Evolutionary conservation across 2,113 vertebrate genomes (phyloP), one percentile per base, ranked within the genome.

Genomic region (Triplophysa siluroides): DNA sequence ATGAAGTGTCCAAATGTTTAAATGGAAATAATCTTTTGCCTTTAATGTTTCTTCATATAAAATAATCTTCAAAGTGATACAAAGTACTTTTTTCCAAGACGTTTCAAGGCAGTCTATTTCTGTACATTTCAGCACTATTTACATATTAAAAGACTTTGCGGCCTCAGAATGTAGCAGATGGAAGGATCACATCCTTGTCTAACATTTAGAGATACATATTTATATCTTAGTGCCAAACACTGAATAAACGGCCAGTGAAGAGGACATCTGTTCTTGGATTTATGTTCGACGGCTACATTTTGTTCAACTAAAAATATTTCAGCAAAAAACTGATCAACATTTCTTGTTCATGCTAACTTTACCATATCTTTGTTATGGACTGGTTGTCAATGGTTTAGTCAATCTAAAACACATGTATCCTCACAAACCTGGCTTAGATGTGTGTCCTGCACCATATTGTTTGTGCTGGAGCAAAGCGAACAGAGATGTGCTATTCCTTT

Each of bases 71-170:
- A 79, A 76, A 76, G 76, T 76, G 77, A 79, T 79, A 66, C 71
- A 79, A 83, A 83, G 69, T 69, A 68, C 62, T 63, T 79, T 29
- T 83, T 58, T 64, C 23, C 7, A 21, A 63, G 70, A 83, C 56
- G n/a, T 64, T 74, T 68, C 33, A 21, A 47, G 45, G 58, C 80
- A 58, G 43, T 38, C 23, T 76, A 80, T 79, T 76, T 76, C 47
- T 61, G 76, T 72, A 76, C 54, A 70, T 65, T 68, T 71, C 61
- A 69, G 70, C 18, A 24, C 24, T 10, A 54, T 79, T 79, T 82
- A 77, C 71, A 78, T 84, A 78, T 81, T 79, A 76, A 79, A 81
- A 18, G 29, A 8, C 29, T 47, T 76, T 75, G 56, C 47, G 18
- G 47, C 9, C 38, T 13, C 64, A 8, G 38, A 13, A 66, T 43